Conservation (phyloP, 1,140 invertebrate species). For the Drosophila erecta region DNA sequence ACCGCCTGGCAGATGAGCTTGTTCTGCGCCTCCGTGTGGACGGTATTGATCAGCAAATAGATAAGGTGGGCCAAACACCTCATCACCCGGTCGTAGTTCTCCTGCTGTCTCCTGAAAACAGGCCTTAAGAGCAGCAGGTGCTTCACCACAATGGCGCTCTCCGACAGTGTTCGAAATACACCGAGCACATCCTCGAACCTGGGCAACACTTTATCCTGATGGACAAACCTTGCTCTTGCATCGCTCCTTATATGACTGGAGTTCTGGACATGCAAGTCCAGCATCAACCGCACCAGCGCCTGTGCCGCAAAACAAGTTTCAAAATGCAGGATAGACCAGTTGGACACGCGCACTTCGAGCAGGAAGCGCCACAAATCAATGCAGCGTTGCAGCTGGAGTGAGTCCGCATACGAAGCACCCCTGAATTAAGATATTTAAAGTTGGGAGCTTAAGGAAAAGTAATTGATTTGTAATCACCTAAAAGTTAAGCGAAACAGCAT, state of each 20-base stretch:
- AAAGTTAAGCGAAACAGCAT: constrained; percentile 90
- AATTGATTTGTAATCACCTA: constrained; percentile 4
- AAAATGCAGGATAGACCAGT: constrained; percentile 89
- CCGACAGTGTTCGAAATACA: constrained; percentile 86
- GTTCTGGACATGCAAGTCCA: constrained; percentile 90
- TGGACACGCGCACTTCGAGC: constrained; percentile 91
- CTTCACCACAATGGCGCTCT: constrained; percentile 86
- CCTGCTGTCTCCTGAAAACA: constrained; percentile 91
- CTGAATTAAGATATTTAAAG: constrained; percentile 72
- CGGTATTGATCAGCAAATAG: constrained; percentile 89
- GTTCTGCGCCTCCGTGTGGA: constrained; percentile 84
- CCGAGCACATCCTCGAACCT: constrained; percentile 90
- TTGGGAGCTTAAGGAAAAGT: too few relatives aligned
- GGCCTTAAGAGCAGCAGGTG: constrained; percentile 89
- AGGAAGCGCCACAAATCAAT: constrained; percentile 94
- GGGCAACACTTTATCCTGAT: constrained; percentile 85
- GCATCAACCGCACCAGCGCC: constrained; percentile 90
- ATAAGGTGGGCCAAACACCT: constrained; percentile 93
- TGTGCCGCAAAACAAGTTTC: constrained; percentile 94
- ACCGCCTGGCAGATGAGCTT: constrained; percentile 85
- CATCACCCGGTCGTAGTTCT: constrained; percentile 92
- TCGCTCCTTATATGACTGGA: constrained; percentile 83
- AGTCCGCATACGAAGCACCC: constrained; percentile 94
- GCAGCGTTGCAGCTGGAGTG: constrained; percentile 92
- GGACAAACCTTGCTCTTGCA: constrained; percentile 55